These are phyloP conservation scores for Planococcus citri DNA, from an alignment of 1,140 invertebrate species.

Conservation along the genomic window DNA sequence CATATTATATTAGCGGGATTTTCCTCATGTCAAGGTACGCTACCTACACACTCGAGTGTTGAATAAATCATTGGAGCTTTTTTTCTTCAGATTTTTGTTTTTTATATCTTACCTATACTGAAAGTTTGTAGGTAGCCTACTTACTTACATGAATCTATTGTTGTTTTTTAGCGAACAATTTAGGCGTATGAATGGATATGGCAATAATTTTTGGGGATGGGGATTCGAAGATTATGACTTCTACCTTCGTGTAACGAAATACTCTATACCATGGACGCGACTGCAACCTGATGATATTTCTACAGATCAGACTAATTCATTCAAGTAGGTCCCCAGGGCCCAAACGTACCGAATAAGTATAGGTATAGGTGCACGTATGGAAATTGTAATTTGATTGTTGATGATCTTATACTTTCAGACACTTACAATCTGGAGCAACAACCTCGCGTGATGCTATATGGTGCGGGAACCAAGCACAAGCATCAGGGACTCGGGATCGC, in stretches of 20 bases:
- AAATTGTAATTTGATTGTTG: too few relatives aligned
- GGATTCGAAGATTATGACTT: conserved; percentile 99
- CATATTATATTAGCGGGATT: conserved; percentile 94
- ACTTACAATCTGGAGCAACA: conserved; percentile 67
- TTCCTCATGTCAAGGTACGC: conserved; percentile 71
- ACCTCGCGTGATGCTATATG: conserved; percentile 70
- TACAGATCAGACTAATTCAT: conserved; percentile 64
- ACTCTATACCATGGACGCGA: conserved; percentile 56
- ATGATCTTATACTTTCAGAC: conserved; percentile 42
- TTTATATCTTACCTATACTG: too few relatives aligned
- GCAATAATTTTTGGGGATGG: conserved; percentile 98
- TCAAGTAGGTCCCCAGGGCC: too few relatives aligned
- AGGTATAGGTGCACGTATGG: too few relatives aligned
- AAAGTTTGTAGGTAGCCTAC: too few relatives aligned
- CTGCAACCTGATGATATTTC: conserved; percentile 61
- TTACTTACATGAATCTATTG: too few relatives aligned
- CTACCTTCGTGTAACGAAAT: conserved; percentile 80
- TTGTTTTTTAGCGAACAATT: conserved; percentile 50
- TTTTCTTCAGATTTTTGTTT: too few relatives aligned
- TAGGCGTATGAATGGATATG: conserved; percentile 79
- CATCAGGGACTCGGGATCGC: conserved; percentile 69
- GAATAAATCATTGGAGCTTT: too few relatives aligned
- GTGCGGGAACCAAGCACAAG: conserved; percentile 75
- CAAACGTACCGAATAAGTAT: too few relatives aligned
- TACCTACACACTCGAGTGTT: too few relatives aligned